A percentile compares a stretch with the other conserved stretches of the same genome.
phyloP scores from a whole-genome alignment of 2,888 invertebrate species.

The Cosmia pyralina region DNA sequence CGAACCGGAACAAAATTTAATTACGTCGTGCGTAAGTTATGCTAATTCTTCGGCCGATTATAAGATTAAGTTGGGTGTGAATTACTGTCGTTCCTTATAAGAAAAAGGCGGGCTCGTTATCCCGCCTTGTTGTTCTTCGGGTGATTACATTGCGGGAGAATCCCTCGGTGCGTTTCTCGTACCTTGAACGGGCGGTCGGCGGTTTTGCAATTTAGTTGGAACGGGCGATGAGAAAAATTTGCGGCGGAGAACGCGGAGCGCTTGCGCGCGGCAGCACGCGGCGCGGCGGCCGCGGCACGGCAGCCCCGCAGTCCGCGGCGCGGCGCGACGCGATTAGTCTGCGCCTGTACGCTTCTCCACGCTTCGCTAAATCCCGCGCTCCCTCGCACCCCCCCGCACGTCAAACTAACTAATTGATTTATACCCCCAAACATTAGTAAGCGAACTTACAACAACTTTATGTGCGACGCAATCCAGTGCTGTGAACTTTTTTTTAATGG shows the following conservation, averaged over 20 bases:
- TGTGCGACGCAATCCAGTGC: slow-evolving; percentile 64
- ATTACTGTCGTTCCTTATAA: slow-evolving; percentile 74
- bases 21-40: slow-evolving; percentile 70
- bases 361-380: slow-evolving; percentile 58
- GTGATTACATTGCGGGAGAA: slow-evolving; percentile 83
- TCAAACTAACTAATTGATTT: slow-evolving; percentile 87
- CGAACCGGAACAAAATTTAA: slow-evolving; percentile 67
- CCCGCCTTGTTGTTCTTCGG: slow-evolving; percentile 81
- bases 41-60: slow-evolving; percentile 79
- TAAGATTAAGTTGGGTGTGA: slow-evolving; percentile 81
- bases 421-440: slow-evolving; percentile 76
- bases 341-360: slow-evolving; percentile 65
- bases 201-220: slow-evolving; percentile 87
- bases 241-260: slow-evolving; percentile 73
- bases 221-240: slow-evolving; percentile 86
- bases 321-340: slow-evolving; percentile 66
- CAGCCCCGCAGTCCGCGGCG: slow-evolving; percentile 72
- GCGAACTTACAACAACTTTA: slow-evolving; percentile 74
- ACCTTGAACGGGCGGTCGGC: slow-evolving; percentile 80
- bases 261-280: slow-evolving; percentile 75
- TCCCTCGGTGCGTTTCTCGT: slow-evolving; percentile 79
- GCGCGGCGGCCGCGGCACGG: slow-evolving; percentile 67
- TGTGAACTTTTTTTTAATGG: slow-evolving; percentile 64
- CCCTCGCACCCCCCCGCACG: slow-evolving; percentile 72
- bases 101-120: slow-evolving; percentile 80